Base-by-base conservation (phyloP, 2,113 vertebrate genomes). In the Cyanoliseus patagonus region DNA sequence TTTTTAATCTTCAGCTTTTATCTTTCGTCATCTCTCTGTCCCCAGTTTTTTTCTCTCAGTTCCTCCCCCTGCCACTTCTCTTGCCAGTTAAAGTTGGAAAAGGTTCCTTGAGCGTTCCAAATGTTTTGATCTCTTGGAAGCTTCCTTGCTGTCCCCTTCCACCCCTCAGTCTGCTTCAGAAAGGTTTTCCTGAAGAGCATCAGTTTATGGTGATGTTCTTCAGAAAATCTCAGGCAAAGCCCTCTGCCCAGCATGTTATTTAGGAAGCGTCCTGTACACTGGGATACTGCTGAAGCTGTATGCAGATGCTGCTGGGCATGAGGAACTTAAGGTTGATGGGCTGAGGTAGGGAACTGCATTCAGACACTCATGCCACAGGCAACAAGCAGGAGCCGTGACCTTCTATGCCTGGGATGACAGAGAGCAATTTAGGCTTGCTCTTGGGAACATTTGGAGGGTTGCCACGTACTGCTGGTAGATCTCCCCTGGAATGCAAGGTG, bases 51-150 rank as follows among this genome's bases (percentile, higher is more conserved):
- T 73, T 23, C 35, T 66, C 22, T 76, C 77, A 52, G 23, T 87
- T 88, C 30, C 64, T 49, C 35, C 51, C 33, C 12, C 23, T 1
- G 4, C 63, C 63, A 73, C 27, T 61, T 89, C 57, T 87, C 81
- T 83, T 88, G 63, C 81, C 74, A 91, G 86, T 82, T 91, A 47
- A 85, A 86, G 41, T n/a, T 73, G 33, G 83, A 57, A 94, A 76
- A 73, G 4, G 25, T 77, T 87, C 47, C 41, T 88, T 84, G 47
- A 61, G 44, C 70, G 79, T 93, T 87, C 74, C 74, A 79, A 93
- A 66, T 35, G 27, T 82, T 92, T 88, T 69, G n/a, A 63, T 85
- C 44, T 84, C 47, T 74, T 89, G n/a, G 67, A 73, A 96, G 33
- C 70, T 44, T 85, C 74, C 28, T 79, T 62, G 55, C 80, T 92